phyloP scores from a whole-genome alignment of 2,113 vertebrate genomes.

The Balaeniceps rex region DNA sequence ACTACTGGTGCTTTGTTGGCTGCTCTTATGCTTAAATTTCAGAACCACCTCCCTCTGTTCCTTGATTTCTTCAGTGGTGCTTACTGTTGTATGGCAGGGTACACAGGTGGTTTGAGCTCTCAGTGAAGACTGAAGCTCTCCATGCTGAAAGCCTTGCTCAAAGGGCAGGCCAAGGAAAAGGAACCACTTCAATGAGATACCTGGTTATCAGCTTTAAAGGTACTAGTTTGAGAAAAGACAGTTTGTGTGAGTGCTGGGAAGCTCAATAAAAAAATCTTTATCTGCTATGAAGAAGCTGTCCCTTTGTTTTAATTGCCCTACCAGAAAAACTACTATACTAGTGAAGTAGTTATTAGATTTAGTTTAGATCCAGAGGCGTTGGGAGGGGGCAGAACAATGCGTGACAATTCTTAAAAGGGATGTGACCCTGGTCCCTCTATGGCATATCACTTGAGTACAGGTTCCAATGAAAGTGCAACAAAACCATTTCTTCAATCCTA shows the following conservation, averaged over 20 bases:
- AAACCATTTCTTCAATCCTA: not conserved
- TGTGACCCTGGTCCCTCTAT: not conserved
- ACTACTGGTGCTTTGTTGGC: not conserved
- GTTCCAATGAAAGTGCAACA: not conserved
- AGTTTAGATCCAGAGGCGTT: not conserved
- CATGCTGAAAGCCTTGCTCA: not conserved
- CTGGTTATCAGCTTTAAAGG: not conserved
- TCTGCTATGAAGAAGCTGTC: not conserved
- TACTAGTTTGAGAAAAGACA: not conserved
- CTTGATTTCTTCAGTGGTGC: not conserved
- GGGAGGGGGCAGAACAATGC: not conserved
- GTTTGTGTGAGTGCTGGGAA: not conserved
- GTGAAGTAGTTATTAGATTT: not conserved
- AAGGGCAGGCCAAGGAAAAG: not conserved
- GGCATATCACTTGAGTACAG: not conserved
- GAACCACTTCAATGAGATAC: not conserved
- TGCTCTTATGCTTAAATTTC: not conserved
- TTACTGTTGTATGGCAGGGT: not conserved
- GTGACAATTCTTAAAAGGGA: not conserved
- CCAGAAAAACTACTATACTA: not conserved
- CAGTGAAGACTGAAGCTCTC: not conserved
- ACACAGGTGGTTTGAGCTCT: not conserved
- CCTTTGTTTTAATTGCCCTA: not conserved
- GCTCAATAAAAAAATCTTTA: not conserved
- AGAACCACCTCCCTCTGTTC: not conserved